Evolutionary conservation across 2,888 invertebrate species (phyloP), one percentile per base, ranked within the genome.

Genomic region (Synergus itoensis): DNA sequence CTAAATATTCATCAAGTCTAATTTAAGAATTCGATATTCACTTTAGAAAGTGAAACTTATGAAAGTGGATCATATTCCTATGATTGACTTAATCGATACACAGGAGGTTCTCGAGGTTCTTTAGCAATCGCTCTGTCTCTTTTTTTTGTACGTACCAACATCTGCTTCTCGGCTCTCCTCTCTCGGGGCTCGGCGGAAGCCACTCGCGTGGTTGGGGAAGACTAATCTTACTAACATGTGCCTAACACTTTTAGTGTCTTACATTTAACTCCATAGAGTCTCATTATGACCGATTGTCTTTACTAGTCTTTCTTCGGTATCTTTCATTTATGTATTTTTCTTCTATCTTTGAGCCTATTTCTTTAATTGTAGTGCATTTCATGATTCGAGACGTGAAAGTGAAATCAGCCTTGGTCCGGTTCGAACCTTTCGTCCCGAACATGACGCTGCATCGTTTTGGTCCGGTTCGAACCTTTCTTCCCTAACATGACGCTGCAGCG

Each of bases 181-280:
- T 73, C 92, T 92, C 91, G 92, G 92, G 92, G 92, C 92, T 92
- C 92, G 92, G 92, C 92, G 92, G 92, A 89, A 91, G 91, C 91
- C 91, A 91, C 89, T 89, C 89, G 89, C 89, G 91, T 92, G 91
- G 89, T 90, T 91, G 90, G 90, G 90, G 88, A 88, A 86, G 83
- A 88, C 88, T 91, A 91, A 92, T 88, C 77, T 83, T 82, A 88
- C 91, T 91, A 91, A 92, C 90, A 87, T 83, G 83, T 84, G 88
- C 87, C 86, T 90, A 90, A 91, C 88, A 85, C 81, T 69, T 45
- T 60, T 40, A 65, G 48, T 53, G 36, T 73, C 36, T 53, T 53
- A 45, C n/a, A 53, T 21, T 28, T 73, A 73, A 73, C 69, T 73
- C 48, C 45, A 65, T 41, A 73, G 48, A 48, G 53, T 73, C 53